Evolutionary conservation across 2,888 invertebrate species (phyloP).

Genomic region (Drosophila formosana): DNA sequence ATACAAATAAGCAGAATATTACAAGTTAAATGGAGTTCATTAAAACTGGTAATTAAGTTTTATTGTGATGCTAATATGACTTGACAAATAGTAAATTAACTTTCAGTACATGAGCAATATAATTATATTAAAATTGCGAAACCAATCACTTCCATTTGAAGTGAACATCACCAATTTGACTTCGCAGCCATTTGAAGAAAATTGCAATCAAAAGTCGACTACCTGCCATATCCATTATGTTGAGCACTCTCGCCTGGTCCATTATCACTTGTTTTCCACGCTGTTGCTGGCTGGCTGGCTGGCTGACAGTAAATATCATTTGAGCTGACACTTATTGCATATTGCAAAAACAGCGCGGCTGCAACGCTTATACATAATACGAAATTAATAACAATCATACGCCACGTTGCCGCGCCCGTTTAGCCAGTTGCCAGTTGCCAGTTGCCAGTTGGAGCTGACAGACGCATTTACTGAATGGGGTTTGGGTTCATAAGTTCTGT

Average conservation of each 20-base stretch:
- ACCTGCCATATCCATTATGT: constrained; percentile 8
- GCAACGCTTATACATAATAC: constrained; percentile 62
- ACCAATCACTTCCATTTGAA: not conserved
- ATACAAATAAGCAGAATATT: no score
- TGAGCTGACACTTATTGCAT: constrained; percentile 76
- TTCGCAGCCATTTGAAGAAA: not conserved
- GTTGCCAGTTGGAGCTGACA: constrained; percentile 76
- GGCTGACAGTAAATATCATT: constrained; percentile 76
- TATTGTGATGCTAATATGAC: not conserved
- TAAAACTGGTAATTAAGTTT: no score
- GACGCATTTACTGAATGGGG: constrained; percentile 59
- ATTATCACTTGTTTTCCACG: constrained; percentile 14
- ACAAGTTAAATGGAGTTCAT: no score
- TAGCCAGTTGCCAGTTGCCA: constrained; percentile 66
- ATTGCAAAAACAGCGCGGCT: constrained; percentile 59
- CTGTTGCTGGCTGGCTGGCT: not conserved
- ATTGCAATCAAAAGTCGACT: not conserved
- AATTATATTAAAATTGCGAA: no score
- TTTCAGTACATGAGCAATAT: not conserved
- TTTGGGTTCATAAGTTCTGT: constrained; percentile 67
- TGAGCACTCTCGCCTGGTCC: constrained; percentile 14
- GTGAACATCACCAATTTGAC: not conserved
- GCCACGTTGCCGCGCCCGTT: constrained; percentile 60
- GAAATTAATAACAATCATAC: constrained; percentile 81
- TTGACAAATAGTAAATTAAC: not conserved